Percentiles rank a stretch among this genome's conserved stretches.
phyloP scores from a whole-genome alignment of 2,797 vertebrate species.

The Sebastiscus albofasciatus region DNA sequence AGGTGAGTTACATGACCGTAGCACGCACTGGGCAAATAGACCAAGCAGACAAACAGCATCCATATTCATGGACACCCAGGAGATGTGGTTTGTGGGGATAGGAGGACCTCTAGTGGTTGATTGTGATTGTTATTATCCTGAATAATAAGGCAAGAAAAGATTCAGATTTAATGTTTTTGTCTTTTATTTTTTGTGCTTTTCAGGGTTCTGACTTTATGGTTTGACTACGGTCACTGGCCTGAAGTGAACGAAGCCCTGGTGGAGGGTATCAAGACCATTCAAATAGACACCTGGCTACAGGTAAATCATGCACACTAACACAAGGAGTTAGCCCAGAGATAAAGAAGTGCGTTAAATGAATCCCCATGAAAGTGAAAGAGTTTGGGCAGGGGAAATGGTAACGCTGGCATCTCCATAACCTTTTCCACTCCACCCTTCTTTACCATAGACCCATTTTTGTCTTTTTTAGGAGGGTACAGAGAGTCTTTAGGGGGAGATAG shows the following conservation, averaged over 20 bases:
- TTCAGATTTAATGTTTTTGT: neutral
- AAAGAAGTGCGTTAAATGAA: neutral
- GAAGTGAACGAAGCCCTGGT: slow-evolving; percentile 98
- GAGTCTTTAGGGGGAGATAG: too few species aligned
- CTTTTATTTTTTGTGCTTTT: neutral
- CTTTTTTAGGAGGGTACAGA: too few species aligned
- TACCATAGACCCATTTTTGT: too few species aligned
- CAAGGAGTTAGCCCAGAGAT: neutral
- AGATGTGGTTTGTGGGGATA: slow-evolving; percentile 19
- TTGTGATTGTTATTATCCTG: neutral
- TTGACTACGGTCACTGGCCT: slow-evolving; percentile 98
- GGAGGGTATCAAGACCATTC: slow-evolving; percentile 98
- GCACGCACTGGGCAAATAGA: neutral
- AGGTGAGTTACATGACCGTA: slow-evolving; percentile 79
- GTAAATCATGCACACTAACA: slow-evolving; percentile 69
- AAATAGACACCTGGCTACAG: slow-evolving; percentile 99
- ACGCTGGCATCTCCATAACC: neutral
- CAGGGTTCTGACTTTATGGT: slow-evolving; percentile 98
- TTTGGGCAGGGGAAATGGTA: neutral
- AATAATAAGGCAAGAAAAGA: neutral
- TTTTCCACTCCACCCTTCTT: too few species aligned
- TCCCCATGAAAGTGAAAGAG: neutral
- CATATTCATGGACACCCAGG: neutral
- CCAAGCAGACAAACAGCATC: neutral
- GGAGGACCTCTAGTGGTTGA: slow-evolving; percentile 75